Evolutionary conservation across 2,888 invertebrate species (phyloP).

Genomic region (Scaptomyza parva): DNA sequence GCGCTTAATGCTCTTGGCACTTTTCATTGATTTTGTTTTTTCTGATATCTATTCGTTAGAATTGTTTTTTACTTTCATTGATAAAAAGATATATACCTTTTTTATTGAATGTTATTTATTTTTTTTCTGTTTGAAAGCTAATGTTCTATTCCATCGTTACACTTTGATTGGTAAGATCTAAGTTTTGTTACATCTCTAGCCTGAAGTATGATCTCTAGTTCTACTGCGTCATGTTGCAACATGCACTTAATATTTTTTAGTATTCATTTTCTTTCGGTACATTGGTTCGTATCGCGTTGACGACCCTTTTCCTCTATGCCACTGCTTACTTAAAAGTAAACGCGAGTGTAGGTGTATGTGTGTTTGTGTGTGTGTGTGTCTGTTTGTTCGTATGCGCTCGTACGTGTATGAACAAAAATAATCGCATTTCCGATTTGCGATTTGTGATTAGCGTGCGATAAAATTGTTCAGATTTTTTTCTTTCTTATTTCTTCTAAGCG

Average conservation of each 20-base stretch:
- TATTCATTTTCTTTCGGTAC: not conserved
- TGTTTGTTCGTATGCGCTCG: slow-evolving; percentile 33
- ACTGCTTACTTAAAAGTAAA: slow-evolving; percentile 19
- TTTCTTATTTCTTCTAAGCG: slow-evolving; percentile 18
- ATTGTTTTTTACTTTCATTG: no score
- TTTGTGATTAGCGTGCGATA: slow-evolving; percentile 78
- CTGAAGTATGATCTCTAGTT: not conserved
- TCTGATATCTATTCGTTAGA: no score
- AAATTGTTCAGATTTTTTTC: slow-evolving; percentile 46
- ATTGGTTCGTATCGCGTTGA: not conserved
- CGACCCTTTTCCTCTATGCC: slow-evolving; percentile 19
- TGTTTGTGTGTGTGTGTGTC: slow-evolving; percentile 18
- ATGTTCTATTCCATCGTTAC: not conserved
- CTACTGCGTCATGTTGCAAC: not conserved
- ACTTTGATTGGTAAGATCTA: not conserved
- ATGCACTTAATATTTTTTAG: no score
- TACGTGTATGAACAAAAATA: slow-evolving; percentile 65
- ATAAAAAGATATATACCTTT: no score
- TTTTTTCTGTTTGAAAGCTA: no score
- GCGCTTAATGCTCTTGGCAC: no score
- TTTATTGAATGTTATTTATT: no score
- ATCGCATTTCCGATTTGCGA: slow-evolving; percentile 80
- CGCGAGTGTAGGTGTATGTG: slow-evolving; percentile 1
- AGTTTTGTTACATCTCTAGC: not conserved
- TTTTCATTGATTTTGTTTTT: no score